These are phyloP conservation scores for Epinephelus awoara DNA, from an alignment of 2,797 vertebrate genomes.

Conservation along the genomic window DNA sequence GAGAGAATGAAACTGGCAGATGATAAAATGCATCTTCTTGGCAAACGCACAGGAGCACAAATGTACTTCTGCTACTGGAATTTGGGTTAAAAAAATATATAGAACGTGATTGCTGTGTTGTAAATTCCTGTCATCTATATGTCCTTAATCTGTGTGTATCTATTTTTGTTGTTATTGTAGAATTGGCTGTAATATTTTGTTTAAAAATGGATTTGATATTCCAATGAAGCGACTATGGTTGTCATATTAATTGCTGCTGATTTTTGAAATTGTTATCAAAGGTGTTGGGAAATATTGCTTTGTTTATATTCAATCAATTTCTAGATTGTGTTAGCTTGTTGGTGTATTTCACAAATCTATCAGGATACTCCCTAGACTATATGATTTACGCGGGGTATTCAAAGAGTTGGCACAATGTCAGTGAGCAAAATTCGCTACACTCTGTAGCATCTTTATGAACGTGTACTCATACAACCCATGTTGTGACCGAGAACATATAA, in stretches of 20 bases:
- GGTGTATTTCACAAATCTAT: conserved; percentile 82
- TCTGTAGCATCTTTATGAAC: conserved; percentile 77
- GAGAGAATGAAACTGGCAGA: conserved; percentile 73
- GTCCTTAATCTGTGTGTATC: conserved; percentile 86
- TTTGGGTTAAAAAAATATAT: conserved; percentile 76
- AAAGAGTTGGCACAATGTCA: conserved; percentile 77
- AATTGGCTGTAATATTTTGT: conserved; percentile 87
- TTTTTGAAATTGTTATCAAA: conserved; percentile 82
- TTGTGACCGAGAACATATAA: conserved; percentile 80
- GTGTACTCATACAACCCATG: conserved; percentile 78
- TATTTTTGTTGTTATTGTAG: conserved; percentile 86
- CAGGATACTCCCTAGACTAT: conserved; percentile 73
- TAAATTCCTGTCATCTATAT: conserved; percentile 88
- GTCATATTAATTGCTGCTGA: conserved; percentile 87
- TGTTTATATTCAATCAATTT: conserved; percentile 83
- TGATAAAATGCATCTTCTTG: conserved; percentile 77
- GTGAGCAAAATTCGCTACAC: conserved; percentile 76
- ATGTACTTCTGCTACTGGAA: conserved; percentile 80
- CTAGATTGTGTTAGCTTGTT: conserved; percentile 87
- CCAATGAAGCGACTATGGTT: conserved; percentile 82
- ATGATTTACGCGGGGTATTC: conserved; percentile 77
- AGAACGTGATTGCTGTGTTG: conserved; percentile 88
- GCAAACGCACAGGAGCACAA: conserved; percentile 78
- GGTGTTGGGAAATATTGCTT: conserved; percentile 82
- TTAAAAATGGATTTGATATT: conserved; percentile 84